phyloP scores from a whole-genome alignment of 2,797 vertebrate species.

The Sebastes alutus region DNA sequence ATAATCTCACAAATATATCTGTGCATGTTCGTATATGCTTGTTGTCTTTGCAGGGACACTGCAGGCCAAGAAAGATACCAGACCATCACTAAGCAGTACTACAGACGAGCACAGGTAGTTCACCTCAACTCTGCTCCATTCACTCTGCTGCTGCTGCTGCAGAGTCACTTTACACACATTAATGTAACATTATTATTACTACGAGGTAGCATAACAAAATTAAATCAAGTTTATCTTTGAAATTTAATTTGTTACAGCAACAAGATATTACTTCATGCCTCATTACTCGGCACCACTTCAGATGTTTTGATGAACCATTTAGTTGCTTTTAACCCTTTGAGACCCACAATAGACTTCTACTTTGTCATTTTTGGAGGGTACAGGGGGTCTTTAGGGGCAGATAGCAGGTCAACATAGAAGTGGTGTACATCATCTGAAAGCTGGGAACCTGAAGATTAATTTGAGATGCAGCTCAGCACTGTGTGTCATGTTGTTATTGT shows the following conservation, averaged over 20 bases:
- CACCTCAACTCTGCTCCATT: neutral
- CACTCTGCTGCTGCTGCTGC: neutral
- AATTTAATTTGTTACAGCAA: neutral
- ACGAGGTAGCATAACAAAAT: neutral
- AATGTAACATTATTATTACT: neutral
- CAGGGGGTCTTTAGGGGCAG: rapidly evolving
- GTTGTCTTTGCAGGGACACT: constrained; percentile 88
- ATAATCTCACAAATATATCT: neutral
- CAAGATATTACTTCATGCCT: neutral
- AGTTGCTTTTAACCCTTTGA: neutral
- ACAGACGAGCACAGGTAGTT: constrained; percentile 92
- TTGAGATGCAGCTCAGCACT: too few relatives aligned
- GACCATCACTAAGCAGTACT: constrained; percentile 99
- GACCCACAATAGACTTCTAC: too few relatives aligned
- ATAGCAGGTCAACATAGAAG: too few relatives aligned
- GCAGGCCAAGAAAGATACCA: constrained; percentile 97
- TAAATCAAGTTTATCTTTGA: neutral
- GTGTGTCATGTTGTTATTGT: rapidly evolving
- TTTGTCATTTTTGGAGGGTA: too few relatives aligned
- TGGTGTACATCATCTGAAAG: too few relatives aligned
- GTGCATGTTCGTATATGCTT: neutral
- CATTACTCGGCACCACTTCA: neutral
- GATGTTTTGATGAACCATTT: neutral
- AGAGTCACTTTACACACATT: neutral
- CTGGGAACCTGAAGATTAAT: too few relatives aligned